phyloP scores from a whole-genome alignment of 2,888 invertebrate species.

The Metallyticus violacea region DNA sequence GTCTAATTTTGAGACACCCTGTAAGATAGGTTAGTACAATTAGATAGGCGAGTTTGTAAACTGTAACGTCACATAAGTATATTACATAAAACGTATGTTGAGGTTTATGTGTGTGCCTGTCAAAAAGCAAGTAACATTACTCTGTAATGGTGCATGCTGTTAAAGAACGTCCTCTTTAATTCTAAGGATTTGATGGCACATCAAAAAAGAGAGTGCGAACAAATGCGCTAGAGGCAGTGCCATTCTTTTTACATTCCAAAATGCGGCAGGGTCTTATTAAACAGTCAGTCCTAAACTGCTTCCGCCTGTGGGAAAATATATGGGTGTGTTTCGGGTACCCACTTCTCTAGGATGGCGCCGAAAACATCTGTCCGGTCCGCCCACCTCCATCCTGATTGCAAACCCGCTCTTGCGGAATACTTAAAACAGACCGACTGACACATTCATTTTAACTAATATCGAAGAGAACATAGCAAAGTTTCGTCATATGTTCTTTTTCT shows the following conservation, averaged over 20 bases:
- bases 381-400: neutral
- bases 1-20: no score
- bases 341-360: neutral
- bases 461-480: neutral
- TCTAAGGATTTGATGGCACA: no score
- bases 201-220: no score
- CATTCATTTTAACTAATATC: neutral
- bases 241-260: neutral
- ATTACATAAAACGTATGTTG: no score
- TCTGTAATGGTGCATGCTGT: no score
- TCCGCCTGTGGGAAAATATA: neutral
- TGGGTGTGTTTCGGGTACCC: neutral
- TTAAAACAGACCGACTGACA: neutral
- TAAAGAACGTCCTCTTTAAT: no score
- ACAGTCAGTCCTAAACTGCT: neutral
- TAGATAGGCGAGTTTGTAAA: no score
- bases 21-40: no score
- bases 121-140: no score
- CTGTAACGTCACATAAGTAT: no score
- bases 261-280: neutral
- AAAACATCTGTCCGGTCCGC: neutral
- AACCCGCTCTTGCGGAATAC: neutral
- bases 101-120: no score
- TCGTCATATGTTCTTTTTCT: no score
- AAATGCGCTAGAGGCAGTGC: neutral